Evolutionary conservation across 2,113 vertebrate genomes (phyloP).

Genomic region (Calypte anna): DNA sequence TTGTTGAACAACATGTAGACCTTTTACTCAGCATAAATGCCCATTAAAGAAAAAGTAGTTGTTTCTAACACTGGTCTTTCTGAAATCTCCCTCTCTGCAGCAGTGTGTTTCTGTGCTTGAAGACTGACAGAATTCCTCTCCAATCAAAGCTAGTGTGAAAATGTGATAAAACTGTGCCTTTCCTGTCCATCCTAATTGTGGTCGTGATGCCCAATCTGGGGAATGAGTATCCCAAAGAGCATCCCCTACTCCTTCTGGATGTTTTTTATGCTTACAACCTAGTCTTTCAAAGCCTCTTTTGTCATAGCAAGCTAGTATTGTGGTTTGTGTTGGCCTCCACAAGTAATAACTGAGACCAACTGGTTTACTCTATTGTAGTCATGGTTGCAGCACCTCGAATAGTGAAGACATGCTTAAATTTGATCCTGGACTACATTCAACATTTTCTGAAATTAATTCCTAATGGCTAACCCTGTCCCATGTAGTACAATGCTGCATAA

Average conservation of each 20-base stretch:
- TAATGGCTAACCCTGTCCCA: neutral
- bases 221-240: neutral
- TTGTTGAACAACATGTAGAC: fast-evolving
- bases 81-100: neutral
- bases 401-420: neutral
- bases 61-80: neutral
- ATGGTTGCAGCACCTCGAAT: neutral
- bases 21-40: neutral
- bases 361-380: neutral
- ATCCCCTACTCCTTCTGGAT: neutral
- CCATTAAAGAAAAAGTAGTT: neutral
- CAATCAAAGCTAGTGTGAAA: neutral
- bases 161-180: neutral
- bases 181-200: neutral
- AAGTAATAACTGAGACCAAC: neutral
- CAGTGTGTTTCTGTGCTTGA: neutral
- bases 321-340: neutral
- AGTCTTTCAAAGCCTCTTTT: neutral
- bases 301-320: neutral
- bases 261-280: neutral
- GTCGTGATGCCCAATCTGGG: neutral
- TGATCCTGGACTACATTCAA: neutral
- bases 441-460: neutral
- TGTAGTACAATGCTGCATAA: neutral
- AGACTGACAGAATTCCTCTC: neutral